Percentiles rank a stretch among this genome's conserved stretches.
phyloP scores from a whole-genome alignment of 2,113 vertebrate species.

The Proteles cristata region DNA sequence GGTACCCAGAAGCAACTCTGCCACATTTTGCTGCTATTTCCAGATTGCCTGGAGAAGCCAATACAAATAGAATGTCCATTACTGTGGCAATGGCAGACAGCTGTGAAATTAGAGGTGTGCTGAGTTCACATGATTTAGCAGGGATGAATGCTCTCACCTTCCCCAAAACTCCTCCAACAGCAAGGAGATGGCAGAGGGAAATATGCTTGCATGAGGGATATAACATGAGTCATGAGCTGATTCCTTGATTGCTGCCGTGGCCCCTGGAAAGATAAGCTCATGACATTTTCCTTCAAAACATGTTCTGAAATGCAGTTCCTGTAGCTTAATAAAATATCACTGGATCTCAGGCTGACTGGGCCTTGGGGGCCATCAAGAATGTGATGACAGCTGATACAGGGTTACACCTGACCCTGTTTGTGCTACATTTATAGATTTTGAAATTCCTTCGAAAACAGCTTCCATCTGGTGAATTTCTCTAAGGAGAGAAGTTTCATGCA shows the following conservation, averaged over 20 bases:
- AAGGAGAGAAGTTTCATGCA: conserved; percentile 40
- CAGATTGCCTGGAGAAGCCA: background rate
- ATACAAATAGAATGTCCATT: background rate
- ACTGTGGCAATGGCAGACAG: background rate
- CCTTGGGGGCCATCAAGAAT: conserved; percentile 19
- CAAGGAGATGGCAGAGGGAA: background rate
- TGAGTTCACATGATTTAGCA: background rate
- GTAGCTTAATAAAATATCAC: conserved; percentile 49
- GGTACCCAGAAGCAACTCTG: conserved; percentile 4
- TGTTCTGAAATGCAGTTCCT: conserved; percentile 46
- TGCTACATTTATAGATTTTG: background rate
- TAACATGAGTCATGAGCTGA: background rate
- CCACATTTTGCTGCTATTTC: conserved; percentile 46
- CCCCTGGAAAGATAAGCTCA: conserved; percentile 49
- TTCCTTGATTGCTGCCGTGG: background rate
- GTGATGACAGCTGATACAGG: conserved; percentile 39
- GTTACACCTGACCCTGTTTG: conserved; percentile 26
- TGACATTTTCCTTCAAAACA: conserved; percentile 43
- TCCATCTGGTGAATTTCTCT: conserved; percentile 58
- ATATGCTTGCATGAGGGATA: background rate
- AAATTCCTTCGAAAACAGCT: conserved; percentile 64
- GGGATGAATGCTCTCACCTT: background rate
- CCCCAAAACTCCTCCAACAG: background rate
- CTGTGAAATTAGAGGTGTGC: conserved; percentile 56
- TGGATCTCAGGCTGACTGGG: background rate